Evolutionary conservation across 2,797 vertebrate species (phyloP).

Genomic region (Ceyx erithaca): DNA sequence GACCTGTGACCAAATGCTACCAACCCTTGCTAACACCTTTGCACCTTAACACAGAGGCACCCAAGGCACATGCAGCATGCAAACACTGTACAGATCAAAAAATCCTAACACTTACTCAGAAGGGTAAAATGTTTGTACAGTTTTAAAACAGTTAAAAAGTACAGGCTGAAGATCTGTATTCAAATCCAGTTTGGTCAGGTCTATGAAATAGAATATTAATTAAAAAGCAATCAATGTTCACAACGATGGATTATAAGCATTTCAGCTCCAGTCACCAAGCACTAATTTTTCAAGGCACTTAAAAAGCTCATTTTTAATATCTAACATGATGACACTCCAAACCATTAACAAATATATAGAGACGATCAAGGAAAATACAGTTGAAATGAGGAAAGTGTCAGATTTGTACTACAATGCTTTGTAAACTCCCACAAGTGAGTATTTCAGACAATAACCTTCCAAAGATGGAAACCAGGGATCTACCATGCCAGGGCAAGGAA

Average conservation of each 20-base stretch:
- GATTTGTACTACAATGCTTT: neutral
- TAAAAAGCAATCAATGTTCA: neutral
- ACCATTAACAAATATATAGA: neutral
- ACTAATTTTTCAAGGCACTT: neutral
- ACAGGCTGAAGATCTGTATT: neutral
- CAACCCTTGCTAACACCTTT: neutral
- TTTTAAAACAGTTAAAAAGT: neutral
- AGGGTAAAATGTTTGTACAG: neutral
- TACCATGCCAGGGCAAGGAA: neutral
- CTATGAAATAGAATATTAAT: neutral
- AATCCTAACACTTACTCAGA: neutral
- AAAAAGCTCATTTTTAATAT: neutral
- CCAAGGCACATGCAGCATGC: neutral
- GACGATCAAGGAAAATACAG: neutral
- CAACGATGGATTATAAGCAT: neutral
- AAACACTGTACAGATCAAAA: neutral
- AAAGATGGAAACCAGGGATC: constrained; percentile 3
- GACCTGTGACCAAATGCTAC: neutral
- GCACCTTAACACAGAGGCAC: neutral
- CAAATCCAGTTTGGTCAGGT: neutral
- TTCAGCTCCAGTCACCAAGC: neutral
- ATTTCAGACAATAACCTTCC: neutral
- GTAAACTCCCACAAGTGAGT: neutral
- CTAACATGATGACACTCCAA: neutral
- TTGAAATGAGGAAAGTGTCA: neutral